Percentiles rank a stretch among this genome's conserved stretches.
Evolutionary conservation across 2,113 vertebrate species (phyloP).

Genomic region (Nettapus auritus): DNA sequence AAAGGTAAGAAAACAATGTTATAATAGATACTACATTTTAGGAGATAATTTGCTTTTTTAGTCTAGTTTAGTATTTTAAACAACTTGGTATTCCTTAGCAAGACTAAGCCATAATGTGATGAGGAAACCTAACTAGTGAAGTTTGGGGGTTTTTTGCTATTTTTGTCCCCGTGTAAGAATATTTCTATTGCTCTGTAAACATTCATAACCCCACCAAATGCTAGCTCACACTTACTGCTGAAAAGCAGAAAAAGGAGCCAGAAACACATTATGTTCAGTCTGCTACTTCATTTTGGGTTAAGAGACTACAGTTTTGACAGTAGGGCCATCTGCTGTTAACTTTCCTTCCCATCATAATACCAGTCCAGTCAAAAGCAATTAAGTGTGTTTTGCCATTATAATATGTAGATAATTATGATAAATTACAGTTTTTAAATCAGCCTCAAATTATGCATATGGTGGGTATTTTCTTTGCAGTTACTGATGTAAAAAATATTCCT

Average conservation of each 20-base stretch:
- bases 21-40: background rate
- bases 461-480: slow-evolving; percentile 78
- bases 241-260: slow-evolving; percentile 56
- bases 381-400: slow-evolving; percentile 81
- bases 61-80: slow-evolving; percentile 27
- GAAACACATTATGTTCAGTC: slow-evolving; percentile 63
- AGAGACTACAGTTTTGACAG: slow-evolving; percentile 76
- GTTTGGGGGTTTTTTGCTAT: background rate
- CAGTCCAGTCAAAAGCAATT: slow-evolving; percentile 84
- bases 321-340: slow-evolving; percentile 80
- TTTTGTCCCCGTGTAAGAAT: slow-evolving; percentile 56
- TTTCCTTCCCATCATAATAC: slow-evolving; percentile 76
- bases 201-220: slow-evolving; percentile 73
- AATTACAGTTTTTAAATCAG: slow-evolving; percentile 80
- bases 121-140: slow-evolving; percentile 41
- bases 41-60: background rate
- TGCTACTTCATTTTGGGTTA: slow-evolving; percentile 72
- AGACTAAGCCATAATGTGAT: slow-evolving; percentile 17
- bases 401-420: slow-evolving; percentile 84
- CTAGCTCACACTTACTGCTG: slow-evolving; percentile 59
- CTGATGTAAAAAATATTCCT: slow-evolving; percentile 71
- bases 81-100: background rate
- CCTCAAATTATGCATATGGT: slow-evolving; percentile 76
- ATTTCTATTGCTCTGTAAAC: slow-evolving; percentile 67
- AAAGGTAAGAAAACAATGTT: background rate